Base-by-base conservation (phyloP, 2,888 invertebrate genomes). In the Drosophila helvetica region DNA sequence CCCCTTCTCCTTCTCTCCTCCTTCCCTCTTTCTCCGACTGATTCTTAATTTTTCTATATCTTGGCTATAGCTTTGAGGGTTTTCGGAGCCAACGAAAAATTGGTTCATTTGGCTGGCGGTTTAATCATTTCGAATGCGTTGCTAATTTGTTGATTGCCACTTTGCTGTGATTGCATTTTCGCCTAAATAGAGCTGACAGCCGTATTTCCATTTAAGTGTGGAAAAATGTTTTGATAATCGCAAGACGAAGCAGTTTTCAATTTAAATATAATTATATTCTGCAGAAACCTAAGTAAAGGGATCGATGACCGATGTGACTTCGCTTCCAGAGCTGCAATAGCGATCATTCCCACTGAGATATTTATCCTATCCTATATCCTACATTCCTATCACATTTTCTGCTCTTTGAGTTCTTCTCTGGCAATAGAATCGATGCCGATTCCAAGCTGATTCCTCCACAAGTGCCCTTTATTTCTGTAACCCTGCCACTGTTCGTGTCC, bases 71-170 rank as follows among this genome's bases (percentile, higher is more conserved):
- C 46, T 56, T 56, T 46, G 56, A 53, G 42, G 22, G 33, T 42
- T 38, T 18, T 33, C 38, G 18, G 9, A 38, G 43, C 27, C 52
- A 27, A 67, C n/a, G n/a, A n/a, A 74, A 63, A 88, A 88, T 86
- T 70, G 72, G 68, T 88, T 80, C 68, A 78, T 71, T 86, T n/a
- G 1, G 27, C 3, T 82, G 46, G 45, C 51, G 30, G 55, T 53
- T 68, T 75, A 69, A 69, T 46, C 63, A 75, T 74, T 87, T 73
- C 48, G 57, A 66, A 74, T 74, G 67, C 71, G 71, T 70, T 33
- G 72, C 68, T 71, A 68, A 68, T 48, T 71, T 54, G 48, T 68
- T 68, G 74, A 80, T 81, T 64, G 59, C 48, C 65, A 74, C 51
- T 70, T 56, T 54, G 50, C 62, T 47, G 5, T 58, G 67, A 47